Percentiles rank a stretch among this genome's conserved stretches.
phyloP scores from a whole-genome alignment of 1,140 invertebrate genomes.

The Holcopasites calliopsidis region DNA sequence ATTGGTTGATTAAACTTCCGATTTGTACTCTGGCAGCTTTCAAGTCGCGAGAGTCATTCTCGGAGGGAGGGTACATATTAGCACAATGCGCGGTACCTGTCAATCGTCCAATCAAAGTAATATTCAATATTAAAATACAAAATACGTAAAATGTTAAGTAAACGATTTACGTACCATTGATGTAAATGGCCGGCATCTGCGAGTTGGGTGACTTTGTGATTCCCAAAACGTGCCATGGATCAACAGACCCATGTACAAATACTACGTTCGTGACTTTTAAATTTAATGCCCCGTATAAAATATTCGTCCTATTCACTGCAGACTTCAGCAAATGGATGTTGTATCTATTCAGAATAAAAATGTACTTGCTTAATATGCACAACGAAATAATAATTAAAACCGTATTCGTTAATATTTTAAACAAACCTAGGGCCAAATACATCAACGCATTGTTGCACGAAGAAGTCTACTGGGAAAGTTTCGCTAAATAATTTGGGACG shows the following conservation, averaged over 20 bases:
- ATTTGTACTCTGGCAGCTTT: slow-evolving; percentile 83
- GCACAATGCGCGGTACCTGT: slow-evolving; percentile 90
- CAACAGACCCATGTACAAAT: slow-evolving; percentile 94
- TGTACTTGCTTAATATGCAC: background rate
- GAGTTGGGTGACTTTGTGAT: slow-evolving; percentile 82
- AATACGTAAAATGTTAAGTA: background rate
- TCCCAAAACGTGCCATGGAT: slow-evolving; percentile 95
- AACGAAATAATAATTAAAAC: slow-evolving; percentile 13
- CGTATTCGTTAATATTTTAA: background rate
- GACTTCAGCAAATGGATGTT: slow-evolving; percentile 81
- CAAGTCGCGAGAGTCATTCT: slow-evolving; percentile 83
- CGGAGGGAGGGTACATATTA: slow-evolving; percentile 87
- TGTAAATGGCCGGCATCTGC: slow-evolving; percentile 85
- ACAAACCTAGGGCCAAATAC: slow-evolving; percentile 84
- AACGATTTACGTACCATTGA: slow-evolving; percentile 81
- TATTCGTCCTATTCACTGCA: slow-evolving; percentile 87
- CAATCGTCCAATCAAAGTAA: slow-evolving; percentile 48
- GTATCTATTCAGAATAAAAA: slow-evolving; percentile 77
- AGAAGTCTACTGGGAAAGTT: slow-evolving; percentile 89
- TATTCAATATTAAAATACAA: slow-evolving; percentile 17
- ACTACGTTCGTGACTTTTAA: slow-evolving; percentile 88
- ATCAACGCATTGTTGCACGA: slow-evolving; percentile 90
- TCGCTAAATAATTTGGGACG: slow-evolving; percentile 88
- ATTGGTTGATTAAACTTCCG: slow-evolving; percentile 80
- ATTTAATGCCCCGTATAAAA: slow-evolving; percentile 88